phyloP scores from a whole-genome alignment of 2,888 invertebrate genomes.

The Smittia aterrima region DNA sequence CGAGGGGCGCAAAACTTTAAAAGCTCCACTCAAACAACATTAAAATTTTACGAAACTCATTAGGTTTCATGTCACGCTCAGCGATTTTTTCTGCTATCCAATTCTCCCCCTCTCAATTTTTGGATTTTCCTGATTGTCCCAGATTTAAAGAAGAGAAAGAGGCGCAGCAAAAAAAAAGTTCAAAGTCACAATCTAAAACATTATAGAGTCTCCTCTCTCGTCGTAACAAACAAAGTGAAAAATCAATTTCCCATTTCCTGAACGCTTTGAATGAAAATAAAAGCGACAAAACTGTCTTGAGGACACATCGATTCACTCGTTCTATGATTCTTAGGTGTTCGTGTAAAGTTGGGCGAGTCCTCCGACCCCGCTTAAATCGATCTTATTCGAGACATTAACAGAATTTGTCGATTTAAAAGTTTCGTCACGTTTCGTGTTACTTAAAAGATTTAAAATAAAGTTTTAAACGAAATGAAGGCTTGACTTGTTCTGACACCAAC shows the following conservation, averaged over 20 bases:
- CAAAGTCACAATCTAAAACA: slow-evolving; percentile 26
- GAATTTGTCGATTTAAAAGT: no score
- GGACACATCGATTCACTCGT: not conserved
- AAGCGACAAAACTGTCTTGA: slow-evolving; percentile 1
- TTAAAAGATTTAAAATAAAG: no score
- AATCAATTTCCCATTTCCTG: slow-evolving; percentile 29
- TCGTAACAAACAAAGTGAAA: slow-evolving; percentile 3
- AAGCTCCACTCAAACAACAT: not conserved
- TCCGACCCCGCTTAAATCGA: not conserved
- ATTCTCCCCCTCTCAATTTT: not conserved
- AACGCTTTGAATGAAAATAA: slow-evolving; percentile 32
- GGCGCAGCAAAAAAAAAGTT: slow-evolving; percentile 20
- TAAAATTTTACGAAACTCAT: slow-evolving; percentile 8
- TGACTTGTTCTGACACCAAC: no score
- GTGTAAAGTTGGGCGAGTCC: no score
- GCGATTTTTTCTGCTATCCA: not conserved
- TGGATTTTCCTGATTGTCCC: slow-evolving; percentile 10
- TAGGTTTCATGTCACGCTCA: slow-evolving; percentile 1
- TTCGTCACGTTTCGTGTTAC: no score
- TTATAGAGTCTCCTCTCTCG: slow-evolving; percentile 17
- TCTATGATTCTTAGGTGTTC: not conserved
- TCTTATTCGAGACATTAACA: not conserved
- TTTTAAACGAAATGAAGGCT: no score
- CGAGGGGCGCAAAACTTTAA: not conserved
- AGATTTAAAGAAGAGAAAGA: slow-evolving; percentile 21